Conservation (phyloP, 2,113 vertebrate species). For the Plectropomus leopardus region DNA sequence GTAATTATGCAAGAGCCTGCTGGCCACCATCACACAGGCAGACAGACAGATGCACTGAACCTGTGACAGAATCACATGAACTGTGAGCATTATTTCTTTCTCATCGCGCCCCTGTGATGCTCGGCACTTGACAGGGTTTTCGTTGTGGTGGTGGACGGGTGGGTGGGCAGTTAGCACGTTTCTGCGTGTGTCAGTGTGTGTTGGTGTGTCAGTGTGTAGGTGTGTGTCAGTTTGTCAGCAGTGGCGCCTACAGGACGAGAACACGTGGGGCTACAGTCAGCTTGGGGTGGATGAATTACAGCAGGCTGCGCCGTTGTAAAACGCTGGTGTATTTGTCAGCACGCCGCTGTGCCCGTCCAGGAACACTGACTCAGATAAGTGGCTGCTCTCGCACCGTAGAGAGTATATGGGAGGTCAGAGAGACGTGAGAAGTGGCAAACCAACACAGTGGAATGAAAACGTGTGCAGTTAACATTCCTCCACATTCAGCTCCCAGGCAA, state of each 20-base stretch:
- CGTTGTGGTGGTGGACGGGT: constrained; percentile 25
- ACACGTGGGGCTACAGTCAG: constrained; percentile 55
- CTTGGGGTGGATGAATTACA: constrained; percentile 67
- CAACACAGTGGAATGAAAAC: constrained; percentile 65
- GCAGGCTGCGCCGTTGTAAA: constrained; percentile 62
- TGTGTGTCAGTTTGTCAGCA: constrained; percentile 73
- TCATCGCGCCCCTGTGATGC: constrained; percentile 56
- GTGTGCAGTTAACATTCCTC: constrained; percentile 64
- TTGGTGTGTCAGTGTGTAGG: constrained; percentile 65
- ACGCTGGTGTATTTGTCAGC: constrained; percentile 68
- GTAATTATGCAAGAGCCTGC: constrained; percentile 50
- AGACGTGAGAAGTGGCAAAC: constrained; percentile 66
- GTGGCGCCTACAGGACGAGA: constrained; percentile 66
- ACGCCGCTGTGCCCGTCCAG: constrained; percentile 54
- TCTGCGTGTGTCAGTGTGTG: constrained; percentile 54
- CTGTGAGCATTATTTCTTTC: constrained; percentile 59
- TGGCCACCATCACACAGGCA: constrained; percentile 42
- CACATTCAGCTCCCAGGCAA: constrained; percentile 70
- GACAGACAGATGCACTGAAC: constrained; percentile 42
- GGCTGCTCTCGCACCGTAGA: constrained; percentile 59
- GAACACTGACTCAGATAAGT: constrained; percentile 78
- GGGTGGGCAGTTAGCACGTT: constrained; percentile 57
- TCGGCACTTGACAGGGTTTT: constrained; percentile 61
- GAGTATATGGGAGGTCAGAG: constrained; percentile 68
- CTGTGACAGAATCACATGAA: constrained; percentile 51